phyloP scores from a whole-genome alignment of 2,888 invertebrate species.

The Cheilosia grossa region DNA sequence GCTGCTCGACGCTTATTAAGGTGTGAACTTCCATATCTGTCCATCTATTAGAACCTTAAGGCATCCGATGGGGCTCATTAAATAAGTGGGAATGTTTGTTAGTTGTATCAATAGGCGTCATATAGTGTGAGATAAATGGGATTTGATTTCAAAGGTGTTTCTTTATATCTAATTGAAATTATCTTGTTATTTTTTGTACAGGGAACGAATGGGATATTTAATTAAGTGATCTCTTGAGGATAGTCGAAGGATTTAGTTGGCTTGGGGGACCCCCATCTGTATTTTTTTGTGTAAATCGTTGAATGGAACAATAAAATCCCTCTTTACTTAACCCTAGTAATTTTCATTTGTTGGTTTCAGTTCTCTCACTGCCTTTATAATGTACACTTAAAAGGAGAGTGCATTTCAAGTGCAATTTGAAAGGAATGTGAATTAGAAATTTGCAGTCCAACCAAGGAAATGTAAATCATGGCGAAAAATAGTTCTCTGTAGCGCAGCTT shows the following conservation, averaged over 20 bases:
- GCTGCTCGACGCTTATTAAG: conserved; percentile 15
- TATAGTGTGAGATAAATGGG: conserved; percentile 13
- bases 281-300: too few species aligned
- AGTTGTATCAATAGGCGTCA: conserved; percentile 41
- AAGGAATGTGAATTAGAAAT: too few species aligned
- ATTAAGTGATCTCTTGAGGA: conserved; percentile 10
- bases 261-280: neutral
- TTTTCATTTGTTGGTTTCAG: too few species aligned
- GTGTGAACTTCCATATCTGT: conserved; percentile 28
- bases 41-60: conserved; percentile 1
- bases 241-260: conserved; percentile 1
- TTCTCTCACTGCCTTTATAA: too few species aligned
- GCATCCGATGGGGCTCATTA: conserved; percentile 51
- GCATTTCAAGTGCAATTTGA: too few species aligned
- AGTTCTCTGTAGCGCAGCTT: too few species aligned
- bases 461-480: too few species aligned
- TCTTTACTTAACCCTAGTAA: too few species aligned
- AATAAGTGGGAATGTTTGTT: conserved; percentile 34
- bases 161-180: neutral
- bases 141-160: conserved; percentile 6
- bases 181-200: conserved; percentile 20
- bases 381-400: too few species aligned
- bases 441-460: too few species aligned
- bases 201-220: neutral
- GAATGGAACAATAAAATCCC: too few species aligned